phyloP scores from a whole-genome alignment of 2,888 invertebrate species.

The Heliconius ethilla region DNA sequence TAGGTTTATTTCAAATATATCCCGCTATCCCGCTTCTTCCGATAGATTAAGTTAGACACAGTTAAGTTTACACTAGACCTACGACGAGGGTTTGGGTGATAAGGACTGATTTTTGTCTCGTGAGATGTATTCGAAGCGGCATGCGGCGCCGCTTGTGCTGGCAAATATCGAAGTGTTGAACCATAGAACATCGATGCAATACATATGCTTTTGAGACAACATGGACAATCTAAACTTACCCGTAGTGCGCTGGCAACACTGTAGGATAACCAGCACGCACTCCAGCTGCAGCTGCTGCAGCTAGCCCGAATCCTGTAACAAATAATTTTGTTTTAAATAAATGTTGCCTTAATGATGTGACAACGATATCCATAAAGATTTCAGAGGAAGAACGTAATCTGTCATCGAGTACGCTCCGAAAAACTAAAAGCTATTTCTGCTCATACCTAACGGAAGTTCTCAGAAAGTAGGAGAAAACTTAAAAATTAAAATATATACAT shows the following conservation, averaged over 20 bases:
- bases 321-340: constrained; percentile 51
- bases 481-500: constrained; percentile 65
- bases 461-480: constrained; percentile 60
- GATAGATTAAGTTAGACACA: neutral
- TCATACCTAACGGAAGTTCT: constrained; percentile 73
- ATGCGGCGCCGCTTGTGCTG: constrained; percentile 77
- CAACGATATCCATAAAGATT: constrained; percentile 35
- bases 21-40: constrained; percentile 10
- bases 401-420: constrained; percentile 60
- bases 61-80: constrained; percentile 19
- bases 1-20: constrained; percentile 1
- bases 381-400: constrained; percentile 58
- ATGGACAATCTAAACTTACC: constrained; percentile 83
- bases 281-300: constrained; percentile 83
- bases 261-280: constrained; percentile 90
- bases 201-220: constrained; percentile 58
- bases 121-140: constrained; percentile 76
- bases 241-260: constrained; percentile 90
- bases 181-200: constrained; percentile 75
- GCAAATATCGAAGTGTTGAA: constrained; percentile 79
- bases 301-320: constrained; percentile 75
- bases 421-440: constrained; percentile 64
- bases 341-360: constrained; percentile 46
- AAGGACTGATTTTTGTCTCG: constrained; percentile 80
- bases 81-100: constrained; percentile 25